Percentiles rank a stretch among this genome's conserved stretches.
These are phyloP conservation scores for Bruchidius siliquastri DNA, from an alignment of 2,888 invertebrate genomes.

Conservation along the genomic window DNA sequence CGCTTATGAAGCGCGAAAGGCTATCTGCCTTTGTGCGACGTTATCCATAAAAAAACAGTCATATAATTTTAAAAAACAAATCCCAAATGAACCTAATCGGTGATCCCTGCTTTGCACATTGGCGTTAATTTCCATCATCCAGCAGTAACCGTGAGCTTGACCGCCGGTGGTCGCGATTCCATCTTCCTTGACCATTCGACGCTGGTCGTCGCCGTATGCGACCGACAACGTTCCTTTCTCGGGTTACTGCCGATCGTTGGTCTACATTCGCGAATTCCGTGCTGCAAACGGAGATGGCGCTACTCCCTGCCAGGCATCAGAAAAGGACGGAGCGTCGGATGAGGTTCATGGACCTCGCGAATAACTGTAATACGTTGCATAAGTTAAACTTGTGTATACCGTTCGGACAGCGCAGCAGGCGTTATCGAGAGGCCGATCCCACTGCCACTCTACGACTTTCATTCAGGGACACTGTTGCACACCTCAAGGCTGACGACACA, in stretches of 20 bases:
- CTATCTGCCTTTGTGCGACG: too few relatives aligned
- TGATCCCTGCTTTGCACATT: too few relatives aligned
- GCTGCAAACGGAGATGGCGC: slow-evolving; percentile 21
- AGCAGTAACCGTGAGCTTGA: too few relatives aligned
- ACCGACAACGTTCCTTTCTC: slow-evolving; percentile 35
- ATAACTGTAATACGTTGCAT: slow-evolving; percentile 40
- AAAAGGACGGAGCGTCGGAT: slow-evolving; percentile 9
- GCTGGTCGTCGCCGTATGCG: neutral
- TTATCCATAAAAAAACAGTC: too few relatives aligned
- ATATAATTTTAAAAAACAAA: too few relatives aligned
- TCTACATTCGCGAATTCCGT: slow-evolving; percentile 36
- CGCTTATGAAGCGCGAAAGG: too few relatives aligned
- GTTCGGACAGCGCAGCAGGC: neutral
- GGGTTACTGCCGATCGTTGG: slow-evolving; percentile 38
- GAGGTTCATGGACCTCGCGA: slow-evolving; percentile 28
- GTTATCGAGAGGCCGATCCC: slow-evolving; percentile 12
- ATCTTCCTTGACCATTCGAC: too few relatives aligned
- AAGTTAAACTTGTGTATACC: slow-evolving; percentile 23
- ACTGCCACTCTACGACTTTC: slow-evolving; percentile 37
- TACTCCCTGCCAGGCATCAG: neutral
- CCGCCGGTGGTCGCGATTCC: too few relatives aligned
- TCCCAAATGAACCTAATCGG: too few relatives aligned
- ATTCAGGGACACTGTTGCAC: slow-evolving; percentile 27
- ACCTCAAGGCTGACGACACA: neutral
- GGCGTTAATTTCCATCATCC: too few relatives aligned